Conservation (phyloP, 2,888 invertebrate genomes). For the Dryomyza anilis region DNA sequence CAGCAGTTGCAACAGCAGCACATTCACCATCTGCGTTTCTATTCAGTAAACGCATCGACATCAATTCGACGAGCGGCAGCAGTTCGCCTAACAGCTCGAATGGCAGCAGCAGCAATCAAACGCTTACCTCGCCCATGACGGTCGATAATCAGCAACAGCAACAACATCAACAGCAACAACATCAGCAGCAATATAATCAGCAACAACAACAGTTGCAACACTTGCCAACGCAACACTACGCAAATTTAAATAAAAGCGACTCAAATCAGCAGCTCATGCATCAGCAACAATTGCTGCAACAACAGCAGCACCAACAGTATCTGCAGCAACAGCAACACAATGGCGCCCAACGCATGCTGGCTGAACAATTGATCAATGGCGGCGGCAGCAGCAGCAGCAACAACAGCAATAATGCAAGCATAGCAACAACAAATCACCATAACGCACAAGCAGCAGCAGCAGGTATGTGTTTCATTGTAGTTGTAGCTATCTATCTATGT, state of each 20-base stretch:
- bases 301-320: slow-evolving; percentile 28
- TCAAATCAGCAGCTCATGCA: slow-evolving; percentile 39
- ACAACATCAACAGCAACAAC: slow-evolving; percentile 33
- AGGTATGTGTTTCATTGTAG: slow-evolving; percentile 13
- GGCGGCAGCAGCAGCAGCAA: slow-evolving; percentile 24
- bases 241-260: slow-evolving; percentile 41
- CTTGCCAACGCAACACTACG: slow-evolving; percentile 34
- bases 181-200: slow-evolving; percentile 33
- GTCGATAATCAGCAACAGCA: slow-evolving; percentile 51
- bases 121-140: slow-evolving; percentile 56
- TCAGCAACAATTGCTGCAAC: slow-evolving; percentile 27
- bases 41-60: slow-evolving; percentile 46
- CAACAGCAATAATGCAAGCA: slow-evolving; percentile 28
- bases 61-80: slow-evolving; percentile 35
- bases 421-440: slow-evolving; percentile 45
- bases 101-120: slow-evolving; percentile 58
- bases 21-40: slow-evolving; percentile 37
- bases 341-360: slow-evolving; percentile 16
- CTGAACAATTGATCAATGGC: slow-evolving; percentile 29
- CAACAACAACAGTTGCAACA: slow-evolving; percentile 36
- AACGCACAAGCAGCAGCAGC: slow-evolving; percentile 17
- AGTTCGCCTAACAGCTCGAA: slow-evolving; percentile 54
- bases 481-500: not conserved
- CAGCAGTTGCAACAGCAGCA: slow-evolving; percentile 32
- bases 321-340: slow-evolving; percentile 26